Base-by-base conservation (phyloP, 1,140 invertebrate genomes). In the Drosophila nigromelanica region DNA sequence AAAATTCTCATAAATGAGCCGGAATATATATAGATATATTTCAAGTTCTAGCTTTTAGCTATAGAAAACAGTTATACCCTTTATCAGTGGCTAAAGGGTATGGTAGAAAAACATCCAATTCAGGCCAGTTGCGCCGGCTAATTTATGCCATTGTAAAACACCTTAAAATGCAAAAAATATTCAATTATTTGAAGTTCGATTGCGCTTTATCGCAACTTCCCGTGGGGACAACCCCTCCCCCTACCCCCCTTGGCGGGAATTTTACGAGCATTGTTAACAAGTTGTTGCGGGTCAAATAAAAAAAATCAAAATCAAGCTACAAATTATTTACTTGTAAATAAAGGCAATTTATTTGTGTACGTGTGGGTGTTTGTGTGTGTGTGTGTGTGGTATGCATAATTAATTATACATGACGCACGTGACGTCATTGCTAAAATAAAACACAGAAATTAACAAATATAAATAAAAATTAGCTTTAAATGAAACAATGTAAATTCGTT, bases 121-220 rank as follows among this genome's bases (percentile, higher is more conserved):
- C 54, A 40, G 66, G 47, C 30, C 66, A 69, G 12, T 62, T 30
- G 48, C 12, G 59, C 14, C 45, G 14, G 39, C 14, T 51, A 58
- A 72, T 72, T 50, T 72, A 72, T 72, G 62, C 54, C 30, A 66
- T 43, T 67, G 54, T 67, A 72, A 72, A 63, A 48, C 14, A 30
- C 11, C 43, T 40, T 5, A 7, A 24, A 39, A 47, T 56, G 18
- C 24, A 35, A 62, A 63, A 56, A 37, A 15, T 50, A 56, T 72
- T 18, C 51, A 70, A 40, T 70, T 64, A 67, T 43, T 59, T 67
- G 39, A 67, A 72, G 69, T 72, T 72, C 50, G 60, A 42, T 62
- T 54, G 45, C 39, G 58, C 27, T 66, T 14, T 48, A 33, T 45
- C 27, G 67, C 63, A 58, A 59, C 35, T 42, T 51, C 43, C 24